phyloP scores from a whole-genome alignment of 2,797 vertebrate species.

The Rhyacichthys aspro region DNA sequence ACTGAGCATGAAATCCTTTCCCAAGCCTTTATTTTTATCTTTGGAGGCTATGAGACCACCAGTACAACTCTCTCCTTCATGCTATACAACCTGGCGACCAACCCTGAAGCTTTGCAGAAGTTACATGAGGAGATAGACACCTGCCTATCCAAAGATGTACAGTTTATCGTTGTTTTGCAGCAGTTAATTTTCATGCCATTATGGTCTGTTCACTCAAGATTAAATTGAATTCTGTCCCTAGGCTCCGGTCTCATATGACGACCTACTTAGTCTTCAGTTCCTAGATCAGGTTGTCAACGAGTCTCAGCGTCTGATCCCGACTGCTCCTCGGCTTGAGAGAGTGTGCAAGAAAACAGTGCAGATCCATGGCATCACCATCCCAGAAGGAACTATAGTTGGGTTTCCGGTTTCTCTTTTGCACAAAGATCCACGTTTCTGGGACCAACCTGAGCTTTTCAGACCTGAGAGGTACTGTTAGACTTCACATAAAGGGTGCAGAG shows the following conservation, averaged over 20 bases:
- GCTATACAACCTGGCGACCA: conserved; percentile 73
- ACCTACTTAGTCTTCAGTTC: conserved; percentile 70
- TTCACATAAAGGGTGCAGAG: neutral
- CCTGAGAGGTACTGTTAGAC: conserved; percentile 76
- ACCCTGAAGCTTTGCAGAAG: conserved; percentile 71
- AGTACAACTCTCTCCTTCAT: conserved; percentile 64
- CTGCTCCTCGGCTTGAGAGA: conserved; percentile 63
- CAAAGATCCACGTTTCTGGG: conserved; percentile 63
- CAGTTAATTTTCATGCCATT: neutral
- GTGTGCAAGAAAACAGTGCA: conserved; percentile 74
- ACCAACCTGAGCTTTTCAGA: conserved; percentile 70
- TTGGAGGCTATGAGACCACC: conserved; percentile 80
- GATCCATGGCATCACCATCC: conserved; percentile 68
- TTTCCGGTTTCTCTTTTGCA: conserved; percentile 69
- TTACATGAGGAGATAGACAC: conserved; percentile 76
- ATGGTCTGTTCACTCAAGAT: neutral
- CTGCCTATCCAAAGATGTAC: conserved; percentile 63
- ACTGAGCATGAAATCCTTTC: conserved; percentile 82
- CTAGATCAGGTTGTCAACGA: conserved; percentile 76
- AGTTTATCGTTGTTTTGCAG: neutral
- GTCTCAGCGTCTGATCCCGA: conserved; percentile 63
- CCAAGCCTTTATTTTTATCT: conserved; percentile 78
- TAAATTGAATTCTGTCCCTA: conserved; percentile 15
- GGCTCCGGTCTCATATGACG: conserved; percentile 55
- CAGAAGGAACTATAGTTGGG: conserved; percentile 53